Conservation (phyloP, 1,140 invertebrate genomes). For the Acromyrmex echinatior region DNA sequence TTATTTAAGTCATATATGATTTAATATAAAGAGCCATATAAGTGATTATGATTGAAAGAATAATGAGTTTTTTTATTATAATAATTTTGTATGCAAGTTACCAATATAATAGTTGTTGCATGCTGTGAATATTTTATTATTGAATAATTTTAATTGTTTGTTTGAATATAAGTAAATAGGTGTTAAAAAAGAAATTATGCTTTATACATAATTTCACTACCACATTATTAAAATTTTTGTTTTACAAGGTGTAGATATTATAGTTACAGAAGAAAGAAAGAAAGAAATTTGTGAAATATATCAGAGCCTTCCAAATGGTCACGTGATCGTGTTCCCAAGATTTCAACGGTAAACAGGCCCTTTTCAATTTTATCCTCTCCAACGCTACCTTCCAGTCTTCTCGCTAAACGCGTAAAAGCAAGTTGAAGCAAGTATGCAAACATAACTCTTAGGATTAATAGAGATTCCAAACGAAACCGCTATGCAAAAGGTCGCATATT, state of each 20-base stretch:
- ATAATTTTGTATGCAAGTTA: constrained; percentile 29
- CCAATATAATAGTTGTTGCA: constrained; percentile 48
- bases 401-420: no score
- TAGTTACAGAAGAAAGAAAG: not conserved
- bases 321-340: no score
- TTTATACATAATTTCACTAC: not conserved
- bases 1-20: not conserved
- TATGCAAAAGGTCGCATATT: no score
- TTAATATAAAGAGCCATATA: not conserved
- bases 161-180: constrained; percentile 22
- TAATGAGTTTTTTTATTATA: constrained; percentile 3
- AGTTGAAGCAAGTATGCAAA: no score
- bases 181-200: not conserved
- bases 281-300: constrained; percentile 24
- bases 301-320: not conserved
- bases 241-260: constrained; percentile 41
- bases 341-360: no score
- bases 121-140: constrained; percentile 48
- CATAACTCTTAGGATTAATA: no score
- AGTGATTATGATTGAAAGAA: constrained; percentile 6
- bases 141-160: constrained; percentile 34
- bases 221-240: constrained; percentile 18
- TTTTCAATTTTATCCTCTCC: no score
- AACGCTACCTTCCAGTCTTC: no score
- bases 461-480: no score